Evolutionary conservation across 1,140 invertebrate genomes (phyloP).

Genomic region (Nasonia longicornis): DNA sequence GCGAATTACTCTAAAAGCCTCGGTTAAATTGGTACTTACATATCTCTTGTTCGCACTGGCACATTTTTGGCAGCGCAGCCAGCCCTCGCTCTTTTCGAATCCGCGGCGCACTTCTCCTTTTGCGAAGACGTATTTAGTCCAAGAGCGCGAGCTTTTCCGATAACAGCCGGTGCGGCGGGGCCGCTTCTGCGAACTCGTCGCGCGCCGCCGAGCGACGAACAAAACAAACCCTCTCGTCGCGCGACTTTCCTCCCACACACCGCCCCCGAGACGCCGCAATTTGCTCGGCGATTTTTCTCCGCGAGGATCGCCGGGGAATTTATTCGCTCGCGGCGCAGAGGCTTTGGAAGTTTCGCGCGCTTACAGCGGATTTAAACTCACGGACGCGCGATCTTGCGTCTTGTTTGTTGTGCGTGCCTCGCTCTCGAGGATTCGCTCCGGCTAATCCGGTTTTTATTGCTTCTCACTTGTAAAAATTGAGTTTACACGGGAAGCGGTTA

Average conservation of each 20-base stretch:
- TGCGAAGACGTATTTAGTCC: constrained; percentile 60
- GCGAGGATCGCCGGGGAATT: no score
- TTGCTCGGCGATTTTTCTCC: no score
- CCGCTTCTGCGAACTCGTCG: constrained; percentile 41
- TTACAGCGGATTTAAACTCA: background rate
- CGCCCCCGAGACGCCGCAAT: no score
- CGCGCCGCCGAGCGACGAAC: constrained; percentile 36
- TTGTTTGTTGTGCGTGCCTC: background rate
- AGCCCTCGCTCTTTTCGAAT: constrained; percentile 43
- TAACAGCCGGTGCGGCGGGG: constrained; percentile 39
- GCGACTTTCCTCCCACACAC: no score
- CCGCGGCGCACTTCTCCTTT: constrained; percentile 44
- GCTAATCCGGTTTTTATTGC: background rate
- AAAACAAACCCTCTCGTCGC: constrained; percentile 47
- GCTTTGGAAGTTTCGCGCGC: constrained; percentile 29
- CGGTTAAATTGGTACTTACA: constrained; percentile 67
- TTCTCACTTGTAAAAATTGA: background rate
- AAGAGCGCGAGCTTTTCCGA: constrained; percentile 54
- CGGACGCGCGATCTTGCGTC: background rate
- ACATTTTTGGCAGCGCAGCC: constrained; percentile 66
- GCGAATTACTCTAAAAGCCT: constrained; percentile 59
- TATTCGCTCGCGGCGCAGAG: no score
- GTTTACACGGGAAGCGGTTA: background rate
- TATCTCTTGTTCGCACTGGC: constrained; percentile 64
- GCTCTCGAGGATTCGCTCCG: background rate